Conservation (phyloP, 2,888 invertebrate genomes). For the Slavum lentiscoides region DNA sequence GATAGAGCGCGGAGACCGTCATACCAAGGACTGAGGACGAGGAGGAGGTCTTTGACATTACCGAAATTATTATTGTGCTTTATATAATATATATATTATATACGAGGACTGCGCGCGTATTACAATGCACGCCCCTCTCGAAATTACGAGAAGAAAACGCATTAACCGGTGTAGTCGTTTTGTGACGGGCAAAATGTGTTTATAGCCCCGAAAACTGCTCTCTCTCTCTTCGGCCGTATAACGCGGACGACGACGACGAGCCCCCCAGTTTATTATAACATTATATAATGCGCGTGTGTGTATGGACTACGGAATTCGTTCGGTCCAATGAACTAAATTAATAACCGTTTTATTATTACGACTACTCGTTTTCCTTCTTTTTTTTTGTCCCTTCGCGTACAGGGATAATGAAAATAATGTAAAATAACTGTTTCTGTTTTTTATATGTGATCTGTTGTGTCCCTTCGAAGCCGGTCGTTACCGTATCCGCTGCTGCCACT, state of each 20-base stretch:
- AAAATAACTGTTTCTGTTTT: background rate
- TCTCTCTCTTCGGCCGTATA: background rate
- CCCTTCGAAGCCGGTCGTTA: too few relatives aligned
- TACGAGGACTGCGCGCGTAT: background rate
- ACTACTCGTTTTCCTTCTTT: background rate
- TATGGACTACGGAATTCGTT: constrained; percentile 33
- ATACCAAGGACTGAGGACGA: too few relatives aligned
- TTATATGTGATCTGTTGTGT: too few relatives aligned
- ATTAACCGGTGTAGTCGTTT: constrained; percentile 39
- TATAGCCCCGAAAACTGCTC: constrained; percentile 37
- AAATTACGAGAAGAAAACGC: constrained; percentile 43
- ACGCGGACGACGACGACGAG: background rate
- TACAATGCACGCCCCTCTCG: background rate
- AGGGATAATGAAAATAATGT: constrained; percentile 43
- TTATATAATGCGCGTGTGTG: background rate
- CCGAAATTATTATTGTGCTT: constrained; percentile 40
- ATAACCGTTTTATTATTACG: constrained; percentile 50
- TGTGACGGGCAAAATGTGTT: constrained; percentile 42
- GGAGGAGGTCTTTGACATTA: constrained; percentile 25
- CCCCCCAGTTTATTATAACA: constrained; percentile 24
- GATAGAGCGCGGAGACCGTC: too few relatives aligned
- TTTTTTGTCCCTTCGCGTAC: background rate
- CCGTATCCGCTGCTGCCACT: too few relatives aligned
- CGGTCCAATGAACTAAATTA: constrained; percentile 50
- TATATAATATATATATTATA: background rate